These are phyloP conservation scores for Cyrtorhinus lividipennis DNA, from an alignment of 1,140 invertebrate species.

Conservation along the genomic window DNA sequence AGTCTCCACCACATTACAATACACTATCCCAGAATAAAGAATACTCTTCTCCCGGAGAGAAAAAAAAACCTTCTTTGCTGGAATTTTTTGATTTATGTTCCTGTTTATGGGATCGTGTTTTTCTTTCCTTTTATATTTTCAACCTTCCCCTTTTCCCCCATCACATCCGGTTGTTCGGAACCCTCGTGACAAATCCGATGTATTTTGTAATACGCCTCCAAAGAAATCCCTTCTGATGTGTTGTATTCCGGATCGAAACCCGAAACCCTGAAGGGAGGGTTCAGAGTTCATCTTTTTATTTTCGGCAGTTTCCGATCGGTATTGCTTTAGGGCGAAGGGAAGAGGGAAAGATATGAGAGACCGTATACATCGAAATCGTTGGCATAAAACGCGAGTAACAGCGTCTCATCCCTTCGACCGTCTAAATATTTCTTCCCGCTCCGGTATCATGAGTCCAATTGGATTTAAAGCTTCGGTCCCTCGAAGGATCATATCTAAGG, in stretches of 20 bases:
- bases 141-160: background rate
- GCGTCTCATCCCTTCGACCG: too few species aligned
- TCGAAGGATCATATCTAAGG: too few species aligned
- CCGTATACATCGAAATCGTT: background rate
- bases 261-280: background rate
- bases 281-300: background rate
- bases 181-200: background rate
- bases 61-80: background rate
- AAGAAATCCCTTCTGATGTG: background rate
- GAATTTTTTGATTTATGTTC: background rate
- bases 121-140: background rate
- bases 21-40: background rate
- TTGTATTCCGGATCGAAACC: too few species aligned
- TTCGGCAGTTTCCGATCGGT: background rate
- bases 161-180: too few species aligned
- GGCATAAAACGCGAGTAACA: background rate
- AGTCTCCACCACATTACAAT: background rate
- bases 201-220: background rate
- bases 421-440: too few species aligned
- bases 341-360: background rate
- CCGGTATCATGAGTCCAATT: too few species aligned
- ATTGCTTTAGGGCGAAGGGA: background rate
- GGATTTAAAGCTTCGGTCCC: too few species aligned
- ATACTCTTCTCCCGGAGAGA: too few species aligned
- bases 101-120: background rate